Percentiles rank a stretch among this genome's conserved stretches.
phyloP scores from a whole-genome alignment of 2,888 invertebrate genomes.

The Temnothorax rugatulus region DNA sequence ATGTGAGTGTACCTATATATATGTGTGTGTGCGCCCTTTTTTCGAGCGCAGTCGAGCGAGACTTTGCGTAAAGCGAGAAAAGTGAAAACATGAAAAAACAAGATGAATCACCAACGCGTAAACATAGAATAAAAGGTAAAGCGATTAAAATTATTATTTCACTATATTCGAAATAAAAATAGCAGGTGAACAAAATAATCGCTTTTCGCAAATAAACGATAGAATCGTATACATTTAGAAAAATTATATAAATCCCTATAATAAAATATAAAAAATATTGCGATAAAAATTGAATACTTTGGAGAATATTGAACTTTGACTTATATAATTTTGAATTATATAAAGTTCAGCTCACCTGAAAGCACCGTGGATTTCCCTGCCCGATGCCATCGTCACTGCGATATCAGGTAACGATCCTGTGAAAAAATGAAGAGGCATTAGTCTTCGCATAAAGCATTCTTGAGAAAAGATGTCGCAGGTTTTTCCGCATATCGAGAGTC shows the following conservation, averaged over 20 bases:
- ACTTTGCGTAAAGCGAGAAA: conserved; percentile 17
- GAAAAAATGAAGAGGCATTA: conserved; percentile 53
- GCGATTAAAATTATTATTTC: neutral
- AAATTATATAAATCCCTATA: neutral
- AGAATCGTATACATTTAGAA: neutral
- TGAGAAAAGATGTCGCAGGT: neutral
- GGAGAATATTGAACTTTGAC: neutral
- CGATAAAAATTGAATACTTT: neutral
- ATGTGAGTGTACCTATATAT: neutral
- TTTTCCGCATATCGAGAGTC: neutral
- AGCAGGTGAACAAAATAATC: neutral
- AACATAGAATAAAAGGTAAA: neutral
- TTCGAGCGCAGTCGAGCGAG: conserved; percentile 20
- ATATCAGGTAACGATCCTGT: conserved; percentile 81
- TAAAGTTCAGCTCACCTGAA: conserved; percentile 75
- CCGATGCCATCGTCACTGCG: conserved; percentile 82
- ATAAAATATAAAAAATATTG: neutral
- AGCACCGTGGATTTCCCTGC: conserved; percentile 80
- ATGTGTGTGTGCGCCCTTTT: neutral
- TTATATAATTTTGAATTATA: neutral
- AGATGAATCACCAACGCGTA: neutral
- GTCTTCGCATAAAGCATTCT: neutral
- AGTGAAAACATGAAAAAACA: neutral
- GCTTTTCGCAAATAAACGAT: neutral
- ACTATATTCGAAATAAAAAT: neutral